Conservation (phyloP, 1,140 invertebrate genomes). For the Campoletis sonorensis region DNA sequence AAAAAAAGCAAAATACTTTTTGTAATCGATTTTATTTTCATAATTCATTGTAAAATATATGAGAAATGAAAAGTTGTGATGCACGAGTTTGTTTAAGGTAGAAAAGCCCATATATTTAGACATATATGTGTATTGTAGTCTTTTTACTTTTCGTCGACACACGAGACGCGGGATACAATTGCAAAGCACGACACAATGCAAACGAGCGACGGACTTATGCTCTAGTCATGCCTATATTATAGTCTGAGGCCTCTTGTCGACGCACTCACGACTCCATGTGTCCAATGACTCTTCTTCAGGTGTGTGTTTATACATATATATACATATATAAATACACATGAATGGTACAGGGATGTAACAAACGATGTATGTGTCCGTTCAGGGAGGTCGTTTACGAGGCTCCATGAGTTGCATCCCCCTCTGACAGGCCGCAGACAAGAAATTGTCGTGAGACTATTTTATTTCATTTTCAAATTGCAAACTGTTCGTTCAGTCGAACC, state of each 20-base stretch:
- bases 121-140: not conserved
- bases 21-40: no score
- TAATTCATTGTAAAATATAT: no score
- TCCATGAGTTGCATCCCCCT: conserved; percentile 7
- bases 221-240: conserved; percentile 17
- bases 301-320: not conserved
- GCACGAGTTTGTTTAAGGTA: not conserved
- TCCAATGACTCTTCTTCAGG: not conserved
- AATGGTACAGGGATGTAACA: not conserved
- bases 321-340: not conserved
- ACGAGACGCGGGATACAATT: conserved; percentile 36
- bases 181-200: conserved; percentile 42
- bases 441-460: conserved; percentile 32
- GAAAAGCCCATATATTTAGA: not conserved
- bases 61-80: not conserved
- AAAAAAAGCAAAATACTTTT: no score
- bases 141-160: not conserved
- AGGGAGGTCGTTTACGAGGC: conserved; percentile 39
- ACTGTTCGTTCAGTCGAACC: not conserved
- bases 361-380: not conserved
- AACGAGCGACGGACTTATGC: conserved; percentile 35
- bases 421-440: conserved; percentile 27
- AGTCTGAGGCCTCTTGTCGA: not conserved
- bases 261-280: conserved; percentile 10
- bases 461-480: conserved; percentile 3